Evolutionary conservation across 92 coral and sea anemone genomes (phyloP), one percentile per base, ranked within the genome.

Genomic region (Paramuricea clavata): DNA sequence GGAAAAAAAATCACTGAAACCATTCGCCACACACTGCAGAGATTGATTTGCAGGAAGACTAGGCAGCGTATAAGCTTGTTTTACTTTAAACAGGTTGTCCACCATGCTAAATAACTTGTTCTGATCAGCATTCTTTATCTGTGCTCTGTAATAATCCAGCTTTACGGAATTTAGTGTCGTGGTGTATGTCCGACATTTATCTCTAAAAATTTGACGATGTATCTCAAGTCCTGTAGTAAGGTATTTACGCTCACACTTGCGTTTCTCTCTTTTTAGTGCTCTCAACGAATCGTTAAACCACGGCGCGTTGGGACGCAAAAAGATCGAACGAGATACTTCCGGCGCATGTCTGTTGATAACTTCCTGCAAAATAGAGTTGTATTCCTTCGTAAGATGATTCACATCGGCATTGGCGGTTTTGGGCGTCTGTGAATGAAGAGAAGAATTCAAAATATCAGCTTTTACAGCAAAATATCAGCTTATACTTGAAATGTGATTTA

Each of bases 281-380:
- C 82, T 85, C 42, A 90, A 72, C 8, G 69, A 54, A 85, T 69
- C 81, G 5, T 12, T 82, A 43, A 49, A 89, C 89, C 87, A 85
- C 4, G 89, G 92, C 35, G 81, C 86, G 43, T 76, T 50, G 3
- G 92, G 89, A 8, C 91, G 84, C 7, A 78, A 75, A 11, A 85
- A 83, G 67, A 86, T 89, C 15, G 69, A 36, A 25, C 88, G 71
- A 56, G 84, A 42, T 62, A 44, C 44, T 71, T 7, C 76, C 0
- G 92, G 94, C 2, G 91, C 90, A 28, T 89, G 88, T 30, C 43
- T 85, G 67, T 89, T 90, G 1, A 88, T 15, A 12, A 86, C 31
- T 44, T 34, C 12, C 69, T 64, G 71, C 25, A 92, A 83, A 11
- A 25, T 84, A 10, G 84, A 35, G 74, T 92, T 85, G 61, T 88